A percentile compares a stretch with the other conserved stretches of the same genome.
phyloP scores from a whole-genome alignment of 2,113 vertebrate genomes.

The Cyprinodon brontotheroides region DNA sequence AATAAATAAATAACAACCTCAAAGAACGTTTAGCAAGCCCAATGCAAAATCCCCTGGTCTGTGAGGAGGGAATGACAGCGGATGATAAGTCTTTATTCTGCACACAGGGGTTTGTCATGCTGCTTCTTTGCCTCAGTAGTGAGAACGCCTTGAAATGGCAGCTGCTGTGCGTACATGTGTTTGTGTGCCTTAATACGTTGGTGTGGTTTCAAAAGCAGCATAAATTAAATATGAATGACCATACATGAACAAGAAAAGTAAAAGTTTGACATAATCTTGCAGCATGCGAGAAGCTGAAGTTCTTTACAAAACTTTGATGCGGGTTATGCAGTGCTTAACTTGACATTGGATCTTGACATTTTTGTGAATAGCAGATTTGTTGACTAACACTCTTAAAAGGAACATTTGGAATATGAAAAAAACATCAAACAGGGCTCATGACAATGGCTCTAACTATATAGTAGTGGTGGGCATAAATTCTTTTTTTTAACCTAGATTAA shows the following conservation, averaged over 20 bases:
- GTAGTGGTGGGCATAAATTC: too few species aligned
- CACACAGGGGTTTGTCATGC: constrained; percentile 58
- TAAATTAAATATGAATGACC: constrained; percentile 8
- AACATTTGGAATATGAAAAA: not conserved
- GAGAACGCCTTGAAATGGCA: constrained; percentile 56
- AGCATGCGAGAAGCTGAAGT: not conserved
- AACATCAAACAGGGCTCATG: not conserved
- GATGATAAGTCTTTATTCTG: constrained; percentile 68
- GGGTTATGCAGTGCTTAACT: constrained; percentile 7
- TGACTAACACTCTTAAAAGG: not conserved
- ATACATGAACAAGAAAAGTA: not conserved
- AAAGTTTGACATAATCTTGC: not conserved
- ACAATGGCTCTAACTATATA: not conserved
- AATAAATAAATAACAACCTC: constrained; percentile 69
- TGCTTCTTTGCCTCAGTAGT: constrained; percentile 48
- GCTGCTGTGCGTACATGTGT: constrained; percentile 26
- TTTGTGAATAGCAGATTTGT: constrained; percentile 15
- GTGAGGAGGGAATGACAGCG: constrained; percentile 56
- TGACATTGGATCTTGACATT: not conserved
- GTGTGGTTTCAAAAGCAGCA: constrained; percentile 12
- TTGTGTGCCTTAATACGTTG: constrained; percentile 2
- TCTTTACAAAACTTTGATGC: constrained; percentile 27
- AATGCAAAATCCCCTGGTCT: constrained; percentile 58
- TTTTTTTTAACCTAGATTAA: too few species aligned
- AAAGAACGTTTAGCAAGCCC: constrained; percentile 52